phyloP scores from a whole-genome alignment of 92 coral and sea anemone genomes.

The Micromussa lordhowensis region DNA sequence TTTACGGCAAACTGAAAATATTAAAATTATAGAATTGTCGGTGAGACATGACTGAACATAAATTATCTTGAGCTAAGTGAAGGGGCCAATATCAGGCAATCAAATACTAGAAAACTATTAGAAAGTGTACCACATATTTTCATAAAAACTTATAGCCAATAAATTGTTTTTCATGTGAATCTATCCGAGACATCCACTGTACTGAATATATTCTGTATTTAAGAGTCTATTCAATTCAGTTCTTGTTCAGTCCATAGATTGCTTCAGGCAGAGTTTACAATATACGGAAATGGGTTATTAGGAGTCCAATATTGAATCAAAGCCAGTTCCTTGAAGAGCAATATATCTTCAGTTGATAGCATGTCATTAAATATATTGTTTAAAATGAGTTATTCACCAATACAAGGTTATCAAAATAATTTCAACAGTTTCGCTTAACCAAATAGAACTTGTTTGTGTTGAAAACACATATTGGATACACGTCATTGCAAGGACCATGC shows the following conservation, averaged over 20 bases:
- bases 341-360: background rate
- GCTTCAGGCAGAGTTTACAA: background rate
- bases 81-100: too few species aligned
- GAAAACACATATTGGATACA: background rate
- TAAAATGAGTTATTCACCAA: background rate
- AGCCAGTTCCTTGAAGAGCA: background rate
- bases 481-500: background rate
- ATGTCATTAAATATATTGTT: background rate
- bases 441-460: background rate
- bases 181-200: background rate
- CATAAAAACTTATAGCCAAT: too few species aligned
- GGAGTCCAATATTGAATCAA: background rate
- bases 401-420: background rate
- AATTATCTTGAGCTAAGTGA: too few species aligned
- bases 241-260: background rate
- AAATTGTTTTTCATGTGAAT: background rate
- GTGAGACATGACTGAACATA: too few species aligned
- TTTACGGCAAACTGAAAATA: too few species aligned
- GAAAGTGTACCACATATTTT: too few species aligned
- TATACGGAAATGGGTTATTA: background rate
- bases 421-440: background rate
- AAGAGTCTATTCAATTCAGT: background rate
- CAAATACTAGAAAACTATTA: too few species aligned
- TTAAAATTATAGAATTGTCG: too few species aligned
- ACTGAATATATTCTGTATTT: background rate